Percentiles rank a stretch among this genome's conserved stretches.
Conservation (phyloP, 2,113 vertebrate genomes). For the Caloenas nicobarica region DNA sequence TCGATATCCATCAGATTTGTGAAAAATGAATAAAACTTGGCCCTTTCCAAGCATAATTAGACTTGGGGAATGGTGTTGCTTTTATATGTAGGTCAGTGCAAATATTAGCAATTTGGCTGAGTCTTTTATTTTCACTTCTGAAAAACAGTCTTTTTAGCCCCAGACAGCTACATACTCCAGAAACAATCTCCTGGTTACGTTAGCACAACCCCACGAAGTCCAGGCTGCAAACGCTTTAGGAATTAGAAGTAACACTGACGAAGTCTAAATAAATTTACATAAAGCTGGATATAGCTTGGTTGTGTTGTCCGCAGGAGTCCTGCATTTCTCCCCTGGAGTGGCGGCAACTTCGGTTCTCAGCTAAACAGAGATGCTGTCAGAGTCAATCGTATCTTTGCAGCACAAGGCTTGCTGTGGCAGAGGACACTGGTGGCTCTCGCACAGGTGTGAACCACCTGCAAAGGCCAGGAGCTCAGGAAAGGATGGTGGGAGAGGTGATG, state of each 20-base stretch:
- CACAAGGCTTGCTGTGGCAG: not conserved
- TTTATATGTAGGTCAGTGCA: slow-evolving; percentile 31
- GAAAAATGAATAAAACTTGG: slow-evolving; percentile 39
- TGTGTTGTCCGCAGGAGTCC: not conserved
- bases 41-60: slow-evolving; percentile 37
- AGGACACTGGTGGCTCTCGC: not conserved
- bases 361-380: not conserved
- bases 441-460: not conserved
- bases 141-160: not conserved
- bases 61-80: not conserved
- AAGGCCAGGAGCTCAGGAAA: not conserved
- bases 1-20: slow-evolving; percentile 32
- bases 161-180: not conserved
- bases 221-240: not conserved
- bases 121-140: not conserved
- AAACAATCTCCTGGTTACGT: not conserved
- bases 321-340: not conserved
- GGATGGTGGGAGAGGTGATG: too few relatives aligned
- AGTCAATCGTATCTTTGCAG: not conserved
- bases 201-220: not conserved
- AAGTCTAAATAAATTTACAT: not conserved
- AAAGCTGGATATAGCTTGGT: not conserved
- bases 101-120: slow-evolving; percentile 20
- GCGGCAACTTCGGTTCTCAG: not conserved
- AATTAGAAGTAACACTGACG: not conserved